A percentile compares a stretch with the other conserved stretches of the same genome.
phyloP scores from a whole-genome alignment of 2,113 vertebrate genomes.

The Bubo scandiacus region DNA sequence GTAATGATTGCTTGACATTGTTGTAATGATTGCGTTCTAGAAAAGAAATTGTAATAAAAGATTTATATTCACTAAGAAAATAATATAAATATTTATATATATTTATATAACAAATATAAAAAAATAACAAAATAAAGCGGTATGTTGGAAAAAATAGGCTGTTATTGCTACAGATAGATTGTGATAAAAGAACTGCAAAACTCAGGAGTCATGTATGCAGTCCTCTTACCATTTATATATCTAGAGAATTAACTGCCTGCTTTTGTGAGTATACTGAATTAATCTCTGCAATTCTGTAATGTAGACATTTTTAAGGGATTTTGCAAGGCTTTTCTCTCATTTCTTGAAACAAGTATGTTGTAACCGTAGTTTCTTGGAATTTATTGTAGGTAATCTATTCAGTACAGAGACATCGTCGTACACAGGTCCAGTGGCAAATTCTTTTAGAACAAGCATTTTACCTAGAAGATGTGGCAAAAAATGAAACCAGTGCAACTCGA shows the following conservation, averaged over 20 bases:
- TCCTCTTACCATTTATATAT: not conserved
- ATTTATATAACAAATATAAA: too few relatives aligned
- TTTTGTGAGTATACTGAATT: not conserved
- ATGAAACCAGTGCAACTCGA: constrained; percentile 78
- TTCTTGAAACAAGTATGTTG: not conserved
- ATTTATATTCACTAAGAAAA: not conserved
- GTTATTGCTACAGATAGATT: not conserved
- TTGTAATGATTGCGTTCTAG: not conserved
- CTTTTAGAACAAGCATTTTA: constrained; percentile 88
- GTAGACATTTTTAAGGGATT: not conserved
- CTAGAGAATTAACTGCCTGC: not conserved
- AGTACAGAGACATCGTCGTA: constrained; percentile 86
- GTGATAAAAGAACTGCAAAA: not conserved
- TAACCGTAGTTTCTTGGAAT: not conserved
- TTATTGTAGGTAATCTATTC: constrained; percentile 84
- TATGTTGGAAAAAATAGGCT: not conserved
- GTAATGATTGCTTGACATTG: not conserved
- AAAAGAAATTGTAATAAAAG: not conserved
- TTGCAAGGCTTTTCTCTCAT: not conserved
- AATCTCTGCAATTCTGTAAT: not conserved
- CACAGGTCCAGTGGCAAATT: constrained; percentile 88
- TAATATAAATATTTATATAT: too few relatives aligned
- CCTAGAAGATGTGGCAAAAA: constrained; percentile 90
- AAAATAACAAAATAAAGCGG: not conserved
- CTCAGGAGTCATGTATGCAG: not conserved